Conservation (phyloP, 2,113 vertebrate species). For the Misgurnus anguillicaudatus region DNA sequence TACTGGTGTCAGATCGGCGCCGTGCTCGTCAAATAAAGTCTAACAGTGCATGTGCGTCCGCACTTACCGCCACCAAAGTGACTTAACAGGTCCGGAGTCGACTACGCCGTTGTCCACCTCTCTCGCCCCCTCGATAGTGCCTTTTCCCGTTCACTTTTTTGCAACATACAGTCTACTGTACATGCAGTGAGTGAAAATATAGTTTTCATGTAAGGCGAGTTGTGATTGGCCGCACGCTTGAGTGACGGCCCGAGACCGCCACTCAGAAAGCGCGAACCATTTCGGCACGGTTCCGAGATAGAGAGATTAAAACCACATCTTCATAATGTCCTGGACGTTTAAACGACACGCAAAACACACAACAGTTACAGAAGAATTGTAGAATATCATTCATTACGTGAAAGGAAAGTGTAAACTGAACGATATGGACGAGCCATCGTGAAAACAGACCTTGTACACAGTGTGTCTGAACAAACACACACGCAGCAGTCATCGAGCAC, state of each 20-base stretch:
- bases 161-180: conserved; percentile 83
- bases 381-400: conserved; percentile 1
- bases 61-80: conserved; percentile 77
- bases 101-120: conserved; percentile 61
- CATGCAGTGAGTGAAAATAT: conserved; percentile 81
- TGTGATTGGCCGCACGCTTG: conserved; percentile 80
- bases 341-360: conserved; percentile 21
- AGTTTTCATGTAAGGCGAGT: conserved; percentile 77
- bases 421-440: conserved; percentile 22
- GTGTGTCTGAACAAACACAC: conserved; percentile 30
- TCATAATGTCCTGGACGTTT: conserved; percentile 65
- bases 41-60: conserved; percentile 34
- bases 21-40: conserved; percentile 40
- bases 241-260: conserved; percentile 73
- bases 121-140: conserved; percentile 54
- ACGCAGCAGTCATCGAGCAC: conserved; percentile 3
- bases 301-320: conserved; percentile 78
- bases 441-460: conserved; percentile 7
- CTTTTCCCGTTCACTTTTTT: conserved; percentile 61
- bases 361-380: conserved; percentile 12
- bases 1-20: conserved; percentile 56
- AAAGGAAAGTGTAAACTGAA: background rate
- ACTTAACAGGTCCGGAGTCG: conserved; percentile 67
- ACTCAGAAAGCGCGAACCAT: conserved; percentile 75
- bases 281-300: conserved; percentile 62